A percentile compares a stretch with the other conserved stretches of the same genome.
Conservation (phyloP, 2,113 vertebrate genomes). For the Phalacrocorax pelagicus region DNA sequence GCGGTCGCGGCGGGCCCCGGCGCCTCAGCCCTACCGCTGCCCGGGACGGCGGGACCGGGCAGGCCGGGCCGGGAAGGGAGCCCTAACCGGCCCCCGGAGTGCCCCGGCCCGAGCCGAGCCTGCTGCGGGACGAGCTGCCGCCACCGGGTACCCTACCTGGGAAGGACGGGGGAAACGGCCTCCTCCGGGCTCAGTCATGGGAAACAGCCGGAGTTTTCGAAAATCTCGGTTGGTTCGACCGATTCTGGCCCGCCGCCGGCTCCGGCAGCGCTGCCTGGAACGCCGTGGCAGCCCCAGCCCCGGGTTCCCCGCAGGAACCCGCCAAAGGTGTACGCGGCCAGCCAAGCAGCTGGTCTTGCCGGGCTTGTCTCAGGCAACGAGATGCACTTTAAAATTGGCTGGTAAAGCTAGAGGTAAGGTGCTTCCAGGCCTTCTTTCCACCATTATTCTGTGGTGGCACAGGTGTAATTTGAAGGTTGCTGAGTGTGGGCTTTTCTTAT, state of each 20-base stretch:
- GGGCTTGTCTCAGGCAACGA: background rate
- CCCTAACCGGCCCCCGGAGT: too few relatives aligned
- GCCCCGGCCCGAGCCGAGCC: background rate
- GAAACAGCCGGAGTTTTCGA: background rate
- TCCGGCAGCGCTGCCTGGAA: background rate
- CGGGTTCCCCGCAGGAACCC: background rate
- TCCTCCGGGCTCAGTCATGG: background rate
- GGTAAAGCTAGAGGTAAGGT: background rate
- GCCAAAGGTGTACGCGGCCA: rapidly evolving
- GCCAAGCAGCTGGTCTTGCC: rapidly evolving
- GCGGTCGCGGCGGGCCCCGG: too few relatives aligned
- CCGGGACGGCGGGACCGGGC: too few relatives aligned
- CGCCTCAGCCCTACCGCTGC: too few relatives aligned
- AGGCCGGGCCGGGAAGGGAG: too few relatives aligned
- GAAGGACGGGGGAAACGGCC: too few relatives aligned
- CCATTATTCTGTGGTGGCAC: rapidly evolving
- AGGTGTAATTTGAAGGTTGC: background rate
- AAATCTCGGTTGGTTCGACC: background rate
- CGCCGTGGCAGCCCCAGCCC: background rate
- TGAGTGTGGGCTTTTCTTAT: rapidly evolving
- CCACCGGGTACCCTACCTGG: too few relatives aligned
- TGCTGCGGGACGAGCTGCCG: background rate
- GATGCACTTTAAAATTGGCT: background rate
- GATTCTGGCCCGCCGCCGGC: background rate
- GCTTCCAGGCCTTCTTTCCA: background rate